These are phyloP conservation scores for Dromaius novaehollandiae DNA, from an alignment of 2,113 vertebrate species.

Conservation along the genomic window DNA sequence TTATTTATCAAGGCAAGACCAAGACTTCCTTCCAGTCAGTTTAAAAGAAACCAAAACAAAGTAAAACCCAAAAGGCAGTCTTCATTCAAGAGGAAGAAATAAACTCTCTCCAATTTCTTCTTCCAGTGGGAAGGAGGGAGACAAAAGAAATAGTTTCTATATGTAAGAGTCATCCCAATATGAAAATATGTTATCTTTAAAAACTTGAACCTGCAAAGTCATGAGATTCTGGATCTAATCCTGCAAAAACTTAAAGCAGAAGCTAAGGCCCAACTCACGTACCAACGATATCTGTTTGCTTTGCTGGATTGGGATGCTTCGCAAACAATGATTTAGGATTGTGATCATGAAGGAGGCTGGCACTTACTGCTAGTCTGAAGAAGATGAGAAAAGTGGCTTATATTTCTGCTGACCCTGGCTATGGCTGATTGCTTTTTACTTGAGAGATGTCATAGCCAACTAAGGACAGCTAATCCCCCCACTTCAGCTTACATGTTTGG, in stretches of 20 bases:
- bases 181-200: neutral
- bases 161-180: neutral
- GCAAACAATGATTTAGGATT: neutral
- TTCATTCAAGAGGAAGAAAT: neutral
- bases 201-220: neutral
- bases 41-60: neutral
- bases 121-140: neutral
- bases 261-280: rapidly evolving
- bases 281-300: neutral
- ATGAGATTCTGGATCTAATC: neutral
- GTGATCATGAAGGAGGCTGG: neutral
- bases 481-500: neutral
- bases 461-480: neutral
- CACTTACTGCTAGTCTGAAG: neutral
- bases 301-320: neutral
- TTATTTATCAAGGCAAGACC: neutral
- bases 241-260: neutral
- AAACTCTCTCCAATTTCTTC: neutral
- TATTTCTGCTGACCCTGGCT: neutral
- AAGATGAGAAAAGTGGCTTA: neutral
- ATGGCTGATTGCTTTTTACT: neutral
- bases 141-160: neutral
- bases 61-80: neutral
- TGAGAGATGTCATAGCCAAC: neutral
- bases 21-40: neutral